Conservation (phyloP, 30 jellyfish, hydroid and myxozoan genomes). For the Mastigias papua region DNA sequence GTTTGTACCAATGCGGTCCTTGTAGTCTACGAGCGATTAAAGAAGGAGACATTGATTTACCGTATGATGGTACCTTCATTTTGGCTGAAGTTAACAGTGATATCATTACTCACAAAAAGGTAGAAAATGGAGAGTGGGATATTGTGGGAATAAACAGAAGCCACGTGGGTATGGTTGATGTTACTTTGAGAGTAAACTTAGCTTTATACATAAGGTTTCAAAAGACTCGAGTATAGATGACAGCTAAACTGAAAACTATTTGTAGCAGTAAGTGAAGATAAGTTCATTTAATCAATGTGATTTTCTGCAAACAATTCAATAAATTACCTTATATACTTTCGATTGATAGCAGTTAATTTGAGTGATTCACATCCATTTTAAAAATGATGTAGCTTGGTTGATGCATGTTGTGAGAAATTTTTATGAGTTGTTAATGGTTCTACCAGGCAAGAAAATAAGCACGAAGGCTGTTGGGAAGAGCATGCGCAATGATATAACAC, state of each 20-base stretch:
- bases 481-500: slow-evolving; percentile 80
- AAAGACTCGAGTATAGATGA: too few relatives aligned
- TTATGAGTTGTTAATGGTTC: not conserved
- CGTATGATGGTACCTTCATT: slow-evolving; percentile 85
- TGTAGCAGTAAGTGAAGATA: too few relatives aligned
- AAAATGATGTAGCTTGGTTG: too few relatives aligned
- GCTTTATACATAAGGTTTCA: too few relatives aligned
- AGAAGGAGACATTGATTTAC: slow-evolving; percentile 84
- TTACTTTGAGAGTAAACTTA: not conserved
- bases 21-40: slow-evolving; percentile 91
- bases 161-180: slow-evolving; percentile 84
- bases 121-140: slow-evolving; percentile 73
- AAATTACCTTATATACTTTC: too few relatives aligned
- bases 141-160: slow-evolving; percentile 64
- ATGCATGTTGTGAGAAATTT: too few relatives aligned
- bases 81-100: slow-evolving; percentile 99
- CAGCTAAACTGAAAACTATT: too few relatives aligned
- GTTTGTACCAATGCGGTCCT: slow-evolving; percentile 95
- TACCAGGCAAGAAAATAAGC: slow-evolving; percentile 82
- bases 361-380: too few relatives aligned
- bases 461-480: slow-evolving; percentile 87
- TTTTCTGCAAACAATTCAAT: too few relatives aligned
- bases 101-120: slow-evolving; percentile 60
- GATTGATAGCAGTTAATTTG: too few relatives aligned
- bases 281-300: too few relatives aligned